Evolutionary conservation across 2,113 vertebrate species (phyloP).

Genomic region (pig (Sus scrofa)): DNA sequence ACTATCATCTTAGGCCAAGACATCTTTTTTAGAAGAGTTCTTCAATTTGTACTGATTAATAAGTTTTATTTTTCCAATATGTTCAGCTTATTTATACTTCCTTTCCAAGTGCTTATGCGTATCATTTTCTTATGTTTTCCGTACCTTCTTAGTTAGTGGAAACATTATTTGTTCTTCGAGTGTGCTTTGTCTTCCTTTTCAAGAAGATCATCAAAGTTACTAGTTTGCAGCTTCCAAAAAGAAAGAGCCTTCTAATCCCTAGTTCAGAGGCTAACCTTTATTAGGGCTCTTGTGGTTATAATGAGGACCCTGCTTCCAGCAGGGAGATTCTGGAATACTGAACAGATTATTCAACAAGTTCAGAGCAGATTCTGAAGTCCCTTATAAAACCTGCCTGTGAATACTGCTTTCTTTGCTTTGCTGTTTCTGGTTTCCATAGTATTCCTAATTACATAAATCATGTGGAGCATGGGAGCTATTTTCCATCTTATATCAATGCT

Average conservation of each 20-base stretch:
- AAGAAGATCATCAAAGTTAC: constrained; percentile 66
- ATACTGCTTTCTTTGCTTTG: constrained; percentile 78
- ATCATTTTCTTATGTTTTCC: constrained; percentile 72
- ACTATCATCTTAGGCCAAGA: constrained; percentile 1
- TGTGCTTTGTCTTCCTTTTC: constrained; percentile 75
- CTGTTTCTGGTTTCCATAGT: constrained; percentile 73
- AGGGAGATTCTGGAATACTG: constrained; percentile 84
- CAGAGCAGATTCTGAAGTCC: constrained; percentile 68
- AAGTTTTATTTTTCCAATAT: constrained; percentile 61
- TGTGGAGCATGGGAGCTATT: constrained; percentile 62
- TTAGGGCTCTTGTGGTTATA: constrained; percentile 65
- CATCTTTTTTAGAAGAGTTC: constrained; percentile 9
- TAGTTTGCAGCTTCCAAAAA: constrained; percentile 77
- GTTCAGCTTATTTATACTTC: constrained; percentile 60
- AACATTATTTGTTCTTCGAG: constrained; percentile 67
- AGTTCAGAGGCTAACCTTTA: constrained; percentile 79
- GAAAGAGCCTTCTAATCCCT: constrained; percentile 80
- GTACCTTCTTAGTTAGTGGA: constrained; percentile 72
- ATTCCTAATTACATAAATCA: constrained; percentile 70
- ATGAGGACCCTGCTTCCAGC: constrained; percentile 80
- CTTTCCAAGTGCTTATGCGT: constrained; percentile 71
- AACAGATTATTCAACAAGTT: constrained; percentile 71
- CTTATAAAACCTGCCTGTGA: constrained; percentile 70
- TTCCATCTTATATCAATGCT: not conserved
- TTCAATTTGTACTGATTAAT: constrained; percentile 20